Percentiles rank a stretch among this genome's conserved stretches.
phyloP scores from a whole-genome alignment of 2,797 vertebrate species.

The Nannoperca australis region DNA sequence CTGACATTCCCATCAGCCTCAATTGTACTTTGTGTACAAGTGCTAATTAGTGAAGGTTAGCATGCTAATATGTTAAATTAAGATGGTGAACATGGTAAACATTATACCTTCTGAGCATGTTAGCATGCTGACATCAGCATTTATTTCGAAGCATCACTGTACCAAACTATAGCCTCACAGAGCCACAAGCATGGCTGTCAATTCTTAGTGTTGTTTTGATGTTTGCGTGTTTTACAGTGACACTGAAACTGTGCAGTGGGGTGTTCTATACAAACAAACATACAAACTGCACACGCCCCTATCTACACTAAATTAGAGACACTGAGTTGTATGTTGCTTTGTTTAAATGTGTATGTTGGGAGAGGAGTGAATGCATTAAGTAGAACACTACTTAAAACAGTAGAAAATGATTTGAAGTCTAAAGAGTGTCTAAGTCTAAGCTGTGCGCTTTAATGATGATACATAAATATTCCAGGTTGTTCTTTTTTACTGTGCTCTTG shows the following conservation, averaged over 20 bases:
- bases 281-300: too few species aligned
- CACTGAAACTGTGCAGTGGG: not conserved
- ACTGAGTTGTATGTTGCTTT: not conserved
- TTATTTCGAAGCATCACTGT: not conserved
- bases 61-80: not conserved
- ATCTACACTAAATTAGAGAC: not conserved
- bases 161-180: not conserved
- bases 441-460: not conserved
- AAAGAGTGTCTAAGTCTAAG: not conserved
- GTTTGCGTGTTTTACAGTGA: not conserved
- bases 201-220: not conserved
- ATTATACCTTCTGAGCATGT: not conserved
- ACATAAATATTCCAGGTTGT: constrained; percentile 7
- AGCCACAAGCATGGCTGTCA: not conserved
- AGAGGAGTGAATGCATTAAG: not conserved
- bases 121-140: not conserved
- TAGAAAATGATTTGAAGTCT: constrained; percentile 22
- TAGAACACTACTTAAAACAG: too few species aligned
- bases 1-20: too few species aligned
- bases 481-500: not conserved
- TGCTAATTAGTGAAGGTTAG: not conserved
- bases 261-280: not conserved
- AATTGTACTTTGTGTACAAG: too few species aligned
- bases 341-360: not conserved
- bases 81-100: not conserved